phyloP scores from a whole-genome alignment of 2,797 vertebrate species.

The Gymnoscopelus microlampas region DNA sequence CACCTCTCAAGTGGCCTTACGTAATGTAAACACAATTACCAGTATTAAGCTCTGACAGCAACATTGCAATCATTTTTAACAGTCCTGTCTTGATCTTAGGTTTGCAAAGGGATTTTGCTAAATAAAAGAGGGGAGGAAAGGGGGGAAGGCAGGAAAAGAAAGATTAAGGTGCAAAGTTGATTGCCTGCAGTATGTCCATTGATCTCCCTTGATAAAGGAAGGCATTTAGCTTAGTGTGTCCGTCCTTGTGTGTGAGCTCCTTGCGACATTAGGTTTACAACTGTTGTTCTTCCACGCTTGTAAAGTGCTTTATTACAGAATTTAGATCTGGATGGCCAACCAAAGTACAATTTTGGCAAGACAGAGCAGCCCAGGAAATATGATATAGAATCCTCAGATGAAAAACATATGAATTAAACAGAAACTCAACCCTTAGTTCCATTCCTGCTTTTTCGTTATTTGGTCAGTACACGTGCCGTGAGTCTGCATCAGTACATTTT shows the following conservation, averaged over 20 bases:
- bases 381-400: slow-evolving; percentile 61
- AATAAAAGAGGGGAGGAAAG: slow-evolving; percentile 1
- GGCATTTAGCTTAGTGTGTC: slow-evolving; percentile 42
- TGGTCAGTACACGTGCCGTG: too few relatives aligned
- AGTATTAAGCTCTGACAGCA: slow-evolving; percentile 63
- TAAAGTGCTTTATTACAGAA: slow-evolving; percentile 6
- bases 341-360: slow-evolving; percentile 37
- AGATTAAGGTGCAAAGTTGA: slow-evolving; percentile 55
- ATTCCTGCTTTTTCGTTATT: neutral
- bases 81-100: slow-evolving; percentile 28
- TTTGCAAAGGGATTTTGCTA: slow-evolving; percentile 37
- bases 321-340: slow-evolving; percentile 30
- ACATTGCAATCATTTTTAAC: slow-evolving; percentile 48
- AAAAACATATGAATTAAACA: slow-evolving; percentile 42
- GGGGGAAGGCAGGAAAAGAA: slow-evolving; percentile 52
- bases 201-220: slow-evolving; percentile 49
- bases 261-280: slow-evolving; percentile 22
- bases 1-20: slow-evolving; percentile 62
- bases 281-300: slow-evolving; percentile 24
- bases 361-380: slow-evolving; percentile 54
- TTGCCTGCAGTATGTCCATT: slow-evolving; percentile 43
- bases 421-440: slow-evolving; percentile 41
- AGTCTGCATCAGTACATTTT: too few relatives aligned
- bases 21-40: slow-evolving; percentile 74
- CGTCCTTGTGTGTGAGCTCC: slow-evolving; percentile 17